Base-by-base conservation (phyloP, 2,888 invertebrate genomes). In the Metopia argyrocephala region DNA sequence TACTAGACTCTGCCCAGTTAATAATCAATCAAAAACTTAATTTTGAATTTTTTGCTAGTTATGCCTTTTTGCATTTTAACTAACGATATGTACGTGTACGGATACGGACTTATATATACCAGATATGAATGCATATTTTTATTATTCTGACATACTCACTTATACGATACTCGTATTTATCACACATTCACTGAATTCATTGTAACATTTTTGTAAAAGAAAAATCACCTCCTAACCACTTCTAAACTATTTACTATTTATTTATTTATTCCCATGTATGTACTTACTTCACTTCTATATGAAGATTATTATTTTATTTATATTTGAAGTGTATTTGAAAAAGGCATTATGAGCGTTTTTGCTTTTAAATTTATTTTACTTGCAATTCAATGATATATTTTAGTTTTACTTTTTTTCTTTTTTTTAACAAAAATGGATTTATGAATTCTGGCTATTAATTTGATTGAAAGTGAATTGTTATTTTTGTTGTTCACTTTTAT, bases 371-470 rank as follows among this genome's bases (percentile, higher is more conserved):
- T 18, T 50, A 28, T 15, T 21, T 31, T 21, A 50, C 9, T 65
- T 38, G 38, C 38, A 38, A 38, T 38, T 38, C 38, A 38, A 62
- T 9, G 25, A 46, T 65, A 31, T 21, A 61, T 61, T 50, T 45
- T 21, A 31, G 66, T 59, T 74, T 20, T 9, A 45, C 38, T n/a
- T n/a, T n/a, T n/a, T n/a, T n/a, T n/a, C n/a, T n/a, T n/a, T n/a
- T n/a, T n/a, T n/a, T n/a, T n/a, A n/a, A 23, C 27, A 64, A 31
- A 68, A 68, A 69, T 69, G 57, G 21, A 65, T 75, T 66, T 70
- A 50, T 70, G 66, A 56, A 68, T 61, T 75, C 38, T 50, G 66
- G 76, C 71, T 68, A 76, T 80, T 80, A 71, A 71, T 76, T 76
- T 62, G 71, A 76, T 76, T 76, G 69, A 65, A 74, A 65, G 61